Base-by-base conservation (phyloP, 2,888 invertebrate species). In the Drosophila formosana region DNA sequence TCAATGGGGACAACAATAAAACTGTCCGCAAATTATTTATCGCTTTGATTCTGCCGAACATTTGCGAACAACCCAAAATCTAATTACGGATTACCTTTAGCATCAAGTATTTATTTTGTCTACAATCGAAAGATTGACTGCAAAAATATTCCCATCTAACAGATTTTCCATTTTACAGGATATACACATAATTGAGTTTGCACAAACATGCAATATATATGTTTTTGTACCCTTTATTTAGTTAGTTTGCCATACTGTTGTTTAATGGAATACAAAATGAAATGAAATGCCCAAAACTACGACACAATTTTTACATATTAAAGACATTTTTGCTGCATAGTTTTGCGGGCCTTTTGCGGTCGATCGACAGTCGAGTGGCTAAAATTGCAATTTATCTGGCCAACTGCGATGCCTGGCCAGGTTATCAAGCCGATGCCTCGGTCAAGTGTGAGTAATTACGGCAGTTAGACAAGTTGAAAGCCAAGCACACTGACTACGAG, bases 381-480 rank as follows among this genome's bases (percentile, higher is more conserved):
- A 67, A 84, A 69, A 73, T 68, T 75, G 71, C 73, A 68, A 81
- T 84, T 81, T 69, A 84, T 71, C 65, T 75, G 62, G 25, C 52
- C 57, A 39, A 28, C 34, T 41, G 51, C n/a, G n/a, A 18, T n/a
- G 13, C 18, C 23, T 26, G 34, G 5, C 49, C 41, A 51, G 72
- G 66, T 75, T 72, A 75, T 52, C 41, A 60, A 66, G 69, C 50
- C 60, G 60, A 60, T 64, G 41, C 57, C 64, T 52, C 58, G 64
- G 79, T 75, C 77, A 77, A 88, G 86, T 88, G 88, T 88, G 86
- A 83, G 78, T 83, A 83, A 83, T 83, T 83, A 72, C 75, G 75
- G 75, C 75, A 80, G 82, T 78, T 83, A 75, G 86, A 79, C 39
- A 66, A 53, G 71, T 64, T 62, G 66, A 61, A 80, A 82, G 77